A percentile compares a stretch with the other conserved stretches of the same genome.
Conservation (phyloP, 2,888 invertebrate genomes). For the Polydrusus tereticollis region DNA sequence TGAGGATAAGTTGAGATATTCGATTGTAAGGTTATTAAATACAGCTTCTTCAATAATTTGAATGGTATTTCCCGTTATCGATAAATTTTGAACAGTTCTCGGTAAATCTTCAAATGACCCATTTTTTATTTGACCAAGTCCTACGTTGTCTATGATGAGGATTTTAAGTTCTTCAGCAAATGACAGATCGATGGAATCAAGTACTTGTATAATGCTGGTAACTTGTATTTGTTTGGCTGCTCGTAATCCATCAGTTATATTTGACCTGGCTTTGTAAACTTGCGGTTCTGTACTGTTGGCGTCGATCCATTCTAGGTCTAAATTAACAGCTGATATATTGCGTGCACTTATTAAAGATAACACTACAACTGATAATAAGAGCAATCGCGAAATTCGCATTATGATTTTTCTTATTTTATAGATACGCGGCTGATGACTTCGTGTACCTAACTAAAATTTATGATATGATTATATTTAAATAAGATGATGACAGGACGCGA, state of each 20-base stretch:
- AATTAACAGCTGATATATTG: constrained; percentile 28
- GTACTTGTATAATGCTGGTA: constrained; percentile 54
- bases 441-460: not conserved
- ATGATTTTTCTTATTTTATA: not conserved
- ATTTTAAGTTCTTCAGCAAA: constrained; percentile 54
- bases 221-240: constrained; percentile 55
- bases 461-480: not conserved
- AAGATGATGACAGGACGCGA: constrained; percentile 28
- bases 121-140: constrained; percentile 55
- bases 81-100: constrained; percentile 52
- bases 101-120: constrained; percentile 54
- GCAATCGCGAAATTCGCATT: not conserved
- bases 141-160: constrained; percentile 55
- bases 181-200: constrained; percentile 54
- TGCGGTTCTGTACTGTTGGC: constrained; percentile 47
- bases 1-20: constrained; percentile 55
- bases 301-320: constrained; percentile 55
- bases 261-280: constrained; percentile 51
- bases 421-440: not conserved
- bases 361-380: constrained; percentile 7
- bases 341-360: constrained; percentile 5
- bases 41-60: constrained; percentile 54
- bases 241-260: constrained; percentile 53
- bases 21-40: constrained; percentile 55
- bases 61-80: constrained; percentile 56